phyloP scores from a whole-genome alignment of 2,113 vertebrate species.

The Girardinichthys multiradiatus region DNA sequence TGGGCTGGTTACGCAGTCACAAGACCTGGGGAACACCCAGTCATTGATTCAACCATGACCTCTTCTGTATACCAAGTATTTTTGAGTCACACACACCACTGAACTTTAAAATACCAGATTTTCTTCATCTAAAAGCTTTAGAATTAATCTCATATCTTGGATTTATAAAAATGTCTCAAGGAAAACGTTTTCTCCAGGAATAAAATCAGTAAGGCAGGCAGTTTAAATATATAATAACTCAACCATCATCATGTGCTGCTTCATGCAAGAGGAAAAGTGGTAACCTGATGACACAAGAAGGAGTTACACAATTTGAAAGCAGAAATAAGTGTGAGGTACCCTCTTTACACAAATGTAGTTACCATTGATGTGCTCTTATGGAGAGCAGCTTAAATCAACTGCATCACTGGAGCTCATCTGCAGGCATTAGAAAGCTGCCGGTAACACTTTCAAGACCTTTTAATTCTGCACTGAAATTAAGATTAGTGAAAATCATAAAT shows the following conservation, averaged over 20 bases:
- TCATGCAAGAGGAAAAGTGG: background rate
- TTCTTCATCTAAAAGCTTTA: background rate
- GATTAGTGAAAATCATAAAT: conserved; percentile 45
- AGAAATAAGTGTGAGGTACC: background rate
- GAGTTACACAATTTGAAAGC: background rate
- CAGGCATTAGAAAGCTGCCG: conserved; percentile 20
- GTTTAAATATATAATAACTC: background rate
- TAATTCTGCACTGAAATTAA: conserved; percentile 42
- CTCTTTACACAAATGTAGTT: conserved; percentile 4
- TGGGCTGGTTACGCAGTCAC: too few species aligned
- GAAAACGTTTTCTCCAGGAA: background rate
- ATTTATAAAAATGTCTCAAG: background rate
- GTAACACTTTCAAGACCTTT: conserved; percentile 25
- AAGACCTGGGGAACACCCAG: too few species aligned
- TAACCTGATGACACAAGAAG: background rate
- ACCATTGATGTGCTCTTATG: background rate
- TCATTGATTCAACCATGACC: too few species aligned
- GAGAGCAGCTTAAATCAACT: conserved; percentile 43
- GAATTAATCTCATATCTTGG: background rate
- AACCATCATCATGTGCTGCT: background rate
- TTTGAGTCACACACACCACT: too few species aligned
- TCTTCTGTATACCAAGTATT: too few species aligned
- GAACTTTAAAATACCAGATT: too few species aligned
- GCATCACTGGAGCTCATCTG: conserved; percentile 37
- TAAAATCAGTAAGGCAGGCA: background rate